Evolutionary conservation across 1,140 invertebrate species (phyloP).

Genomic region (Leptopilina clavipes): DNA sequence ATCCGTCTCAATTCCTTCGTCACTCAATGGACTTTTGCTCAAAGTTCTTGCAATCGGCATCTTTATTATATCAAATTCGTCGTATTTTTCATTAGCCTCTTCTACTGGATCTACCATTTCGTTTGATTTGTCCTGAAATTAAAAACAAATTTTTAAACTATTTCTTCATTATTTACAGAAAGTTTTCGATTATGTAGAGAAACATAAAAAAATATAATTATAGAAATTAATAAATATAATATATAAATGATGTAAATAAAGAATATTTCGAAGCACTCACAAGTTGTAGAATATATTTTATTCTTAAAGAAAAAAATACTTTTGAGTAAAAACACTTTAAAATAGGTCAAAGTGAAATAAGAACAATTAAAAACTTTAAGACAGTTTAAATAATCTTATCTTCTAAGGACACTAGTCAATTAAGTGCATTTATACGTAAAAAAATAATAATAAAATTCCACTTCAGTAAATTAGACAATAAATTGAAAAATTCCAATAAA

Average conservation of each 20-base stretch:
- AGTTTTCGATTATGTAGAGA: too few species aligned
- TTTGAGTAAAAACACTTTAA: neutral
- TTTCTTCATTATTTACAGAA: too few species aligned
- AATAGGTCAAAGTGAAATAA: slow-evolving; percentile 2
- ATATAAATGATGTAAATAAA: too few species aligned
- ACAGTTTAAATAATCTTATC: slow-evolving; percentile 12
- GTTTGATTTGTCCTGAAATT: neutral
- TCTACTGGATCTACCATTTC: slow-evolving; percentile 50
- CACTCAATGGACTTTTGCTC: slow-evolving; percentile 65
- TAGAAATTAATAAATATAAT: too few species aligned
- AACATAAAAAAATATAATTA: too few species aligned
- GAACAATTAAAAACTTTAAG: slow-evolving; percentile 9
- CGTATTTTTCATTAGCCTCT: slow-evolving; percentile 61
- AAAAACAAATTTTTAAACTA: neutral
- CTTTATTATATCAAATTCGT: slow-evolving; percentile 61
- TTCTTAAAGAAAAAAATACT: too few species aligned
- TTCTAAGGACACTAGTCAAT: neutral
- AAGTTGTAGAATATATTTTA: too few species aligned
- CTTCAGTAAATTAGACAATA: too few species aligned
- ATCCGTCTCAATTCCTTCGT: slow-evolving; percentile 69
- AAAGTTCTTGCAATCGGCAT: slow-evolving; percentile 47
- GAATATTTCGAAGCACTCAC: too few species aligned
- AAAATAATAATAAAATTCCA: neutral
- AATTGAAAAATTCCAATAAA: too few species aligned
- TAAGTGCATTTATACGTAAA: neutral